phyloP scores from a whole-genome alignment of 2,113 vertebrate genomes.

The Morone saxatilis region DNA sequence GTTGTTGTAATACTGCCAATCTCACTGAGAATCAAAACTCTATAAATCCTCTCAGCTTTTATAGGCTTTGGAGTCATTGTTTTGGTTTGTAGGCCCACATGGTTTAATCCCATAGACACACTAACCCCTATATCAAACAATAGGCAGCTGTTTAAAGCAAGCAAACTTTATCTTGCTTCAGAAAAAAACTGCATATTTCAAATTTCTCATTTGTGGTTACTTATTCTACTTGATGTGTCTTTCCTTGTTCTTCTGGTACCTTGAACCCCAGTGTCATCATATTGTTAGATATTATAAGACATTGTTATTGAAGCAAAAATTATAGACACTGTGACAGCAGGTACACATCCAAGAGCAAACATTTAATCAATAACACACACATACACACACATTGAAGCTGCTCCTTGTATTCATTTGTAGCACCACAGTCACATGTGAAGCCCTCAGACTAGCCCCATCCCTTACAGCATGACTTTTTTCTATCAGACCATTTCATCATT shows the following conservation, averaged over 20 bases:
- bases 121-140: background rate
- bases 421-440: slow-evolving; percentile 10
- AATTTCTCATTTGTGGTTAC: background rate
- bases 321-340: background rate
- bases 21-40: background rate
- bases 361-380: slow-evolving; percentile 21
- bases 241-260: background rate
- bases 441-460: slow-evolving; percentile 7
- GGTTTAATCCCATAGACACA: background rate
- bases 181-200: background rate
- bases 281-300: slow-evolving; percentile 27
- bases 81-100: background rate
- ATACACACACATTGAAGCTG: background rate
- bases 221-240: background rate
- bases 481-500: slow-evolving; percentile 2
- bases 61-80: background rate
- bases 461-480: slow-evolving; percentile 14
- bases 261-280: background rate
- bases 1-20: background rate
- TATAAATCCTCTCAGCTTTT: background rate
- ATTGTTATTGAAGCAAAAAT: slow-evolving; percentile 1
- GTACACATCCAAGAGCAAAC: slow-evolving; percentile 11
- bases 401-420: slow-evolving; percentile 8
- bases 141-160: background rate
- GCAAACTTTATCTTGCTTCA: background rate